phyloP scores from a whole-genome alignment of 2,797 vertebrate species.

The Crax fasciolata region DNA sequence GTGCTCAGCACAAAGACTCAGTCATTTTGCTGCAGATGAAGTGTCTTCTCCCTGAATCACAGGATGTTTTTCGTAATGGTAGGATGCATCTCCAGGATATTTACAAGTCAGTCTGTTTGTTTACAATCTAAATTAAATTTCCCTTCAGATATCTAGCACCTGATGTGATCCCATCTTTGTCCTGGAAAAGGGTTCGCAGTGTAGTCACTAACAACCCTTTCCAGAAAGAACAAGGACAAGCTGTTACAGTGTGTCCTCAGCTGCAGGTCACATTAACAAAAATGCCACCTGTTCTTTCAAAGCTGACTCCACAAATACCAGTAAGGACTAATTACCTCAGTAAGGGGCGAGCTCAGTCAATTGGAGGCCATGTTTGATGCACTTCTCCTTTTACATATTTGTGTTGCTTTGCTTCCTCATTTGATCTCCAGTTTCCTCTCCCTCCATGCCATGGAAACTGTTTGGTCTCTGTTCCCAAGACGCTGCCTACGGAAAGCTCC shows the following conservation, averaged over 20 bases:
- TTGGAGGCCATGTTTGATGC: accelerated
- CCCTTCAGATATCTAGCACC: not conserved
- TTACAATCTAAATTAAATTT: constrained; percentile 3
- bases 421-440: not conserved
- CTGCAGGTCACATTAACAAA: not conserved
- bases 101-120: not conserved
- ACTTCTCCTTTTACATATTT: not conserved
- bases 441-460: accelerated
- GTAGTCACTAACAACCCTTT: not conserved
- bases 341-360: not conserved
- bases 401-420: not conserved
- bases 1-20: not conserved
- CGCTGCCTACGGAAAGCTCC: not conserved
- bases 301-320: not conserved
- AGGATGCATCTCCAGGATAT: not conserved
- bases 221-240: constrained; percentile 25
- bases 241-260: not conserved
- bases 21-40: not conserved
- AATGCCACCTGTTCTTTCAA: constrained; percentile 33
- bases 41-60: not conserved
- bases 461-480: not conserved
- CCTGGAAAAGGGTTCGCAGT: not conserved
- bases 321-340: not conserved
- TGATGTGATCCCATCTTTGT: accelerated
- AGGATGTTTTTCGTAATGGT: not conserved